Evolutionary conservation across 2,113 vertebrate species (phyloP), one percentile per base, ranked within the genome.

Genomic region (Corvus cornix): DNA sequence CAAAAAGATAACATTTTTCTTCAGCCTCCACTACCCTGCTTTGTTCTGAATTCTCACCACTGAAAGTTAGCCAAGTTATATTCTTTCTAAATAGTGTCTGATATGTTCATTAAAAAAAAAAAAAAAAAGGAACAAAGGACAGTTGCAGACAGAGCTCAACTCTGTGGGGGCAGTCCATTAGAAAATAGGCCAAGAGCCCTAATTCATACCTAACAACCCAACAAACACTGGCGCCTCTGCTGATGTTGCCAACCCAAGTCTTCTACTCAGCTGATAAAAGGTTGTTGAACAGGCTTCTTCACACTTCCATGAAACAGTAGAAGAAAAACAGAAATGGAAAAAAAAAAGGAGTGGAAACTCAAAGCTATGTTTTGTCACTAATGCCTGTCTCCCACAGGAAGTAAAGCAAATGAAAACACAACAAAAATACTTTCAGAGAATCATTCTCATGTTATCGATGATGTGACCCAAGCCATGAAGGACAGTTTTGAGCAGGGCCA

Each of bases 361-460:
- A 68, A 59, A 49, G 56, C 41, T 80, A 12, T 31, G 49, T 56
- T 41, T 84, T 93, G 73, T 37, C 62, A 84, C 37, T 64, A 49
- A 87, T 49, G 64, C 46, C 44, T 51, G 10, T 75, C 79, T 96
- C 92, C 85, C 80, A 93, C 80, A 96, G 88, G 92, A 97, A 96
- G 62, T 9, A 37, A 90, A 89, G 49, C 56, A 86, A 89, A 92
- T 30, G 56, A 87, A 90, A 94, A 84, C 31, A 92, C n/a, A 84
- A 88, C 59, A 37, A 56, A 77, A 83, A 52, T 88, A 90, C 86
- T 90, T 96, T 94, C 78, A 88, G 88, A 93, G 86, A 92, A 87
- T 44, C 14, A 26, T 93, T 92, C 68, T 81, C 26, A 15, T 87
- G 52, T 78, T 96, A 93, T 63, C 68, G 73, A 68, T 96, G 92